Evolutionary conservation across 2,888 invertebrate species (phyloP).

Genomic region (Atrina japonica): DNA sequence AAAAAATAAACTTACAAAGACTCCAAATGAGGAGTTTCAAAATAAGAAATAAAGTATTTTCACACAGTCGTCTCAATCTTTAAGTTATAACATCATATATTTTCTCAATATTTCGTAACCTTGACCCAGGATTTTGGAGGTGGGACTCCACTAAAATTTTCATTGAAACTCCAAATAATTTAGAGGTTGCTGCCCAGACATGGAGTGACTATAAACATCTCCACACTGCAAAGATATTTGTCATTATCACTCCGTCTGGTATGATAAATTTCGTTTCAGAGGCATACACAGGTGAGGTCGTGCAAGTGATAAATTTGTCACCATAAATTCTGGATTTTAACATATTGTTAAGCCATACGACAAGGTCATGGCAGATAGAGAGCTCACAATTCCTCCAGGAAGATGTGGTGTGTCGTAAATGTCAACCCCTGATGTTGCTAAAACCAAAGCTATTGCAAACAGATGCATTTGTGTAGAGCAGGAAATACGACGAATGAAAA

Average conservation of each 20-base stretch:
- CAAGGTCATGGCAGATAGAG: slow-evolving; percentile 45
- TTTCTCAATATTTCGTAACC: no score
- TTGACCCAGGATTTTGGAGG: no score
- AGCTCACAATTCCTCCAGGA: slow-evolving; percentile 38
- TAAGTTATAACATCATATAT: no score
- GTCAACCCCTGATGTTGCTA: slow-evolving; percentile 24
- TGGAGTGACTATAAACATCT: slow-evolving; percentile 37
- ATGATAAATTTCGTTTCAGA: slow-evolving; percentile 38
- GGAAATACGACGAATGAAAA: no score
- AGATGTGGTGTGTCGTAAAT: slow-evolving; percentile 24
- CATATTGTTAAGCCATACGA: slow-evolving; percentile 37
- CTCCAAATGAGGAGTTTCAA: no score
- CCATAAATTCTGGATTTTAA: slow-evolving; percentile 39
- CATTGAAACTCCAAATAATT: slow-evolving; percentile 29
- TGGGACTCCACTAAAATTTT: slow-evolving; percentile 39
- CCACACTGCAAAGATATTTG: slow-evolving; percentile 27
- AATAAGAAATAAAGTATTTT: no score
- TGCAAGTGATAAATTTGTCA: no score
- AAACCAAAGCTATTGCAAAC: no score
- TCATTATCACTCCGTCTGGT: slow-evolving; percentile 25
- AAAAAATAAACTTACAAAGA: no score
- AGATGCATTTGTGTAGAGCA: no score
- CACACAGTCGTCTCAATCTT: no score
- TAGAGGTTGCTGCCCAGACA: slow-evolving; percentile 5
- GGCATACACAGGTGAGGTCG: slow-evolving; percentile 37